phyloP scores from a whole-genome alignment of 2,888 invertebrate species.

The Meteorus cinctellus region DNA sequence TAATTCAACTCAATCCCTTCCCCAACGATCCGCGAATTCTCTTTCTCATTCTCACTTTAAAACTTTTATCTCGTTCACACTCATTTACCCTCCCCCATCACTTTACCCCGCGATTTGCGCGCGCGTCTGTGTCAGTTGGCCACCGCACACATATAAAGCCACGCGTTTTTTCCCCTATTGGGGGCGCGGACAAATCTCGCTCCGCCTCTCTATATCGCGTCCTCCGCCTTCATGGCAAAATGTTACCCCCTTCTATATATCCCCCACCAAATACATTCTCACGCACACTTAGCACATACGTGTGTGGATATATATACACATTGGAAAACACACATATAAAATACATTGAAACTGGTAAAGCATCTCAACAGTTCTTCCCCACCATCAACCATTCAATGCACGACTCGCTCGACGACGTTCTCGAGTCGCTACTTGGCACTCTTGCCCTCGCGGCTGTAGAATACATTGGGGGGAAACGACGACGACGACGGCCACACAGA shows the following conservation, averaged over 20 bases:
- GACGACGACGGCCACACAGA: slow-evolving; percentile 51
- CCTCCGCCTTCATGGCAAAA: slow-evolving; percentile 48
- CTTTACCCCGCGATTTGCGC: slow-evolving; percentile 24
- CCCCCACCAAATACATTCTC: slow-evolving; percentile 31
- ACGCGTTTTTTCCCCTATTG: slow-evolving; percentile 75
- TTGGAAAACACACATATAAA: neutral
- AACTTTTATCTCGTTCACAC: neutral
- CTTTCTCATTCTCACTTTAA: slow-evolving; percentile 60
- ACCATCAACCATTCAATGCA: slow-evolving; percentile 37
- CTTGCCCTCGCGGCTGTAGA: slow-evolving; percentile 63
- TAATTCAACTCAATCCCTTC: slow-evolving; percentile 59
- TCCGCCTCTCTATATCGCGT: slow-evolving; percentile 72
- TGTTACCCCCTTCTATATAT: slow-evolving; percentile 18
- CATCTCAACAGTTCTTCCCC: slow-evolving; percentile 52
- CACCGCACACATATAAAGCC: slow-evolving; percentile 49
- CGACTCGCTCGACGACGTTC: slow-evolving; percentile 40
- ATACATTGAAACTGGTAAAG: slow-evolving; percentile 32
- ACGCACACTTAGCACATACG: slow-evolving; percentile 17
- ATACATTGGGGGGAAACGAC: slow-evolving; percentile 47
- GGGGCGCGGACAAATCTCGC: slow-evolving; percentile 74
- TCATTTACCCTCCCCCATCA: slow-evolving; percentile 7
- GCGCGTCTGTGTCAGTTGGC: slow-evolving; percentile 25
- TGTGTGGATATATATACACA: neutral
- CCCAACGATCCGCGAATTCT: slow-evolving; percentile 60
- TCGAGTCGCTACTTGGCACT: slow-evolving; percentile 65